Evolutionary conservation across 64 coral and sea anemone species (phyloP).

Genomic region (Actinia tenebrosa): DNA sequence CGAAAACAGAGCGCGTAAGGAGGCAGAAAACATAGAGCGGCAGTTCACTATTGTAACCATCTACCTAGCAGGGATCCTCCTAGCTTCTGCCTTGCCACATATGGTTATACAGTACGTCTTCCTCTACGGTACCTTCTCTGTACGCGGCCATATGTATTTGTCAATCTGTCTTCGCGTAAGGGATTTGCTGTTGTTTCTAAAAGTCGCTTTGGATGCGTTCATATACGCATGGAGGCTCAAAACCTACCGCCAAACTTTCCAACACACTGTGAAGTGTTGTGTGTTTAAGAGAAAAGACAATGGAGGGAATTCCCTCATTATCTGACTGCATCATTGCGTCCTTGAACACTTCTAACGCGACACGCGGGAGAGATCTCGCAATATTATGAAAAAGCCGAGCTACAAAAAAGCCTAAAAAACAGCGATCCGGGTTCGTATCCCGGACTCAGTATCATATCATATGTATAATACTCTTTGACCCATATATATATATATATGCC

Average conservation of each 20-base stretch:
- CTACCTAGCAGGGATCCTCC: conserved; percentile 65
- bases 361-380: too few relatives aligned
- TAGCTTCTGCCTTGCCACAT: conserved; percentile 73
- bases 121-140: conserved; percentile 19
- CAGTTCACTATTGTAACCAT: conserved; percentile 82
- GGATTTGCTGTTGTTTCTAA: conserved; percentile 78
- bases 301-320: background rate
- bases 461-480: too few relatives aligned
- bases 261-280: conserved; percentile 9
- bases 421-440: too few relatives aligned
- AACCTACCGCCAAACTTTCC: conserved; percentile 50
- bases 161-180: conserved; percentile 59
- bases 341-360: too few relatives aligned
- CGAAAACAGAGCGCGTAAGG: background rate
- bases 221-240: conserved; percentile 87
- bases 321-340: too few relatives aligned
- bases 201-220: conserved; percentile 73
- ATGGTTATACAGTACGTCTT: conserved; percentile 59
- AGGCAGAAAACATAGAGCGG: conserved; percentile 58
- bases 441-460: too few relatives aligned
- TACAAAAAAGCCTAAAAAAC: too few relatives aligned
- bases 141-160: conserved; percentile 3
- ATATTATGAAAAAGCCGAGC: too few relatives aligned
- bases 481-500: too few relatives aligned
- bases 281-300: background rate